Evolutionary conservation across 2,797 vertebrate genomes (phyloP).

Genomic region (Staurois parvus): DNA sequence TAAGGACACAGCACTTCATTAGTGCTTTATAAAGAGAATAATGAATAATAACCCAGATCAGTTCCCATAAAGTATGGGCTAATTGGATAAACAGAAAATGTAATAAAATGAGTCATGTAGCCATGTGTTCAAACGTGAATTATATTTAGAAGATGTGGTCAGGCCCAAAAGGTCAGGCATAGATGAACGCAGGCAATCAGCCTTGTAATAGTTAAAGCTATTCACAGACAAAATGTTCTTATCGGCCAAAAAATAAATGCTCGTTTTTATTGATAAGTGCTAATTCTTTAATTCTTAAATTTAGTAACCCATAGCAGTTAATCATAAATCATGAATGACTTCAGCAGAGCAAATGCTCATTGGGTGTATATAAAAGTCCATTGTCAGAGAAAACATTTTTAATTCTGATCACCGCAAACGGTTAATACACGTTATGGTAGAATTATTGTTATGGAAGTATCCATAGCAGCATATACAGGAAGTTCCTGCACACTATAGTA

Average conservation of each 20-base stretch:
- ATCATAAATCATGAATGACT: too few relatives aligned
- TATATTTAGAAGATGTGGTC: slow-evolving; percentile 8
- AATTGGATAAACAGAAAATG: neutral
- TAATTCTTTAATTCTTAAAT: neutral
- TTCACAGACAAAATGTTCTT: neutral
- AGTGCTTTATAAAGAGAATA: neutral
- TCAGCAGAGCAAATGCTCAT: too few relatives aligned
- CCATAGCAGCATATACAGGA: too few relatives aligned
- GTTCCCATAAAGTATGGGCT: slow-evolving; percentile 2
- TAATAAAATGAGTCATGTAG: slow-evolving; percentile 11
- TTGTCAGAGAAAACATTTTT: neutral
- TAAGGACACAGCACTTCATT: neutral
- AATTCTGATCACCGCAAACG: too few relatives aligned
- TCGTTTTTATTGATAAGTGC: neutral
- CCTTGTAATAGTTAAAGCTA: neutral
- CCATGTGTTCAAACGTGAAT: neutral
- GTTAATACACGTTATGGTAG: too few relatives aligned
- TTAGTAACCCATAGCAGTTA: too few relatives aligned
- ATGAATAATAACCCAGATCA: neutral
- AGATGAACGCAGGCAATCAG: slow-evolving; percentile 16
- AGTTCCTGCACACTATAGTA: too few relatives aligned
- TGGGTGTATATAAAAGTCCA: too few relatives aligned
- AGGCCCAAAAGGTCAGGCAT: slow-evolving; percentile 23
- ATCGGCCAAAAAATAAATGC: neutral
- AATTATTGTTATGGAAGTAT: too few relatives aligned